Evolutionary conservation across 2,113 vertebrate genomes (phyloP), one percentile per base, ranked within the genome.

Genomic region (Pterocles gutturalis): DNA sequence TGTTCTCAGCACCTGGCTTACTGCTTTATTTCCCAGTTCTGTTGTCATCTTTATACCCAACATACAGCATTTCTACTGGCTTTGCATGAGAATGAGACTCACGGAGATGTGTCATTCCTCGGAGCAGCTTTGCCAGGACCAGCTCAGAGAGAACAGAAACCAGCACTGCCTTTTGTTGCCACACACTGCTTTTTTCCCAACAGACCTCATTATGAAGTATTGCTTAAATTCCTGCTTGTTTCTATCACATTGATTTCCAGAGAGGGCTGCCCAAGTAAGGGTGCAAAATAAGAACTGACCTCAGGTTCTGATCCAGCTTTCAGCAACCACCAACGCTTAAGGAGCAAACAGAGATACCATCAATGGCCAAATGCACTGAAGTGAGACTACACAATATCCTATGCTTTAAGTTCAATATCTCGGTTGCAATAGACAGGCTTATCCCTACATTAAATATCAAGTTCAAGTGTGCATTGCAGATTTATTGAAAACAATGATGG

Each of bases 1-100:
- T 75, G 86, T 83, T 58, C 81, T 75, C 70, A 89, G 73, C 55
- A 89, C 66, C 61, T 83, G 57, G 28, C 18, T 49, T 85, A 34
- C 55, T 93, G 91, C 87, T 96, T 94, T 93, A 72, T 93, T 91
- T 95, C 79, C 41, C 31, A 41, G 43, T 73, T 81, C 58, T 78
- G 0, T 66, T 93, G 43, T 66, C 21, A 64, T 55, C 51, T 83
- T 67, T 90, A 28, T 87, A 53, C 64, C 43, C 77, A 81, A 66
- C 11, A 21, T 22, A 43, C 11, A 83, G 24, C 54, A 49, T 83
- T 93, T 89, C 36, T 64, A 61, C 55, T 28, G 26, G 31, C 53
- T 91, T 87, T 75, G 24, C 65, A 49, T 60, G n/a, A 89, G 87
- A 84, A 64, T 62, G 48, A 89, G 55, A 91, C 61, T 38, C 67